Evolutionary conservation across 2,113 vertebrate genomes (phyloP), one percentile per base, ranked within the genome.

Genomic region (Maylandia zebra): DNA sequence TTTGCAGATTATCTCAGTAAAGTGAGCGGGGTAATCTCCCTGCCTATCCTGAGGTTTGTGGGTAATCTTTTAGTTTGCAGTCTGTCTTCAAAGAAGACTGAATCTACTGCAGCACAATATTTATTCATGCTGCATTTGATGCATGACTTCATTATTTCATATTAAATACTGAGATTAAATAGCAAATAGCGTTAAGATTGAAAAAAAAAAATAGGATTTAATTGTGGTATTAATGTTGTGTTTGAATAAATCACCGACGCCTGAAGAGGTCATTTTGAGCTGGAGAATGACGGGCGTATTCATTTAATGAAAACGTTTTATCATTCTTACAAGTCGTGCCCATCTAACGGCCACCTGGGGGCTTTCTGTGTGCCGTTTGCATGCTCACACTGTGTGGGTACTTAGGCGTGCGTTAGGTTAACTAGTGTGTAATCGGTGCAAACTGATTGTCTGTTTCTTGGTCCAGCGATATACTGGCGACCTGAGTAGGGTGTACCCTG

Each of bases 211-310:
- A 3, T 69, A 2, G 36, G 36, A 41, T 71, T 71, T 43, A 22
- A 24, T 24, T 24, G 36, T 71, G 66, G 36, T 6, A 45, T 43
- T 74, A 2, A 43, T 71, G 7, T 71, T 71, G n/a, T 43, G 66
- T 71, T 24, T 71, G n/a, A 43, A 24, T 71, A 13, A 5, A 41
- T 69, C 11, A 22, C 34, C 1, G 1, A 12, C 0, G 8, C 0
- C 36, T 43, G 64, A 71, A 45, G 22, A 74, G 22, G 66, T 24
- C 38, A 3, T 16, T 24, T 27, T 16, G 13, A 45, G 66, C 41
- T 27, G 12, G 12, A 74, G 13, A 45, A 74, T 74, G 38, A 16
- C 16, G 5, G 38, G 13, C 3, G 2, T 43, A 71, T 74, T 16
- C 13, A 27, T 71, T 27, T 71, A 43, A 24, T 43, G n/a, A 43